Evolutionary conservation across 1,140 invertebrate genomes (phyloP).

Genomic region (Aphidius ervi): DNA sequence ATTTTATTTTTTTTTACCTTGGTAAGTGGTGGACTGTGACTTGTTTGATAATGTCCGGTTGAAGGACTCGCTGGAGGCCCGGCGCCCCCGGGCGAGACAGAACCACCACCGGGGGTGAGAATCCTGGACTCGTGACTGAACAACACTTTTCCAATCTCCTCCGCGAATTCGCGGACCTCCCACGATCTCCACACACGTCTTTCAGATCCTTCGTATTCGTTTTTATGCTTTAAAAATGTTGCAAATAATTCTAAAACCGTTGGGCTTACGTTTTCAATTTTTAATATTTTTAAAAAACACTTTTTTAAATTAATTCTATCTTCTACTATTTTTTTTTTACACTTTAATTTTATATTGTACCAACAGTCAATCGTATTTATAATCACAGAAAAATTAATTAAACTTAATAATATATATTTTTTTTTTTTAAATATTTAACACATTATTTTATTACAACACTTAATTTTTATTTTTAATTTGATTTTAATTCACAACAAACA

Average conservation of each 20-base stretch:
- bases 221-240: background rate
- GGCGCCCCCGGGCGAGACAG: slow-evolving; percentile 49
- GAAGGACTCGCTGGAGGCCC: slow-evolving; percentile 49
- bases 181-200: slow-evolving; percentile 24
- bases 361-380: no score
- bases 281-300: background rate
- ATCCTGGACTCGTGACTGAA: slow-evolving; percentile 53
- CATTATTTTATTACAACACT: no score
- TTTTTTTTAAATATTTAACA: no score
- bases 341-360: no score
- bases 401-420: no score
- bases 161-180: slow-evolving; percentile 41
- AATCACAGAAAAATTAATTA: no score
- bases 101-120: slow-evolving; percentile 50
- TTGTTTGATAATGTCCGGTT: slow-evolving; percentile 42
- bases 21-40: slow-evolving; percentile 47
- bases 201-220: background rate
- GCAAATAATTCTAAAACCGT: no score
- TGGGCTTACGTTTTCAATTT: no score
- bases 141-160: slow-evolving; percentile 48
- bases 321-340: no score
- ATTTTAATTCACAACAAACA: no score
- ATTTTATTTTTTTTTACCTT: slow-evolving; percentile 36
- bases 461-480: no score
- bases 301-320: background rate